phyloP scores from a whole-genome alignment of 2,888 invertebrate species.

The Oxyteleia sp. region DNA sequence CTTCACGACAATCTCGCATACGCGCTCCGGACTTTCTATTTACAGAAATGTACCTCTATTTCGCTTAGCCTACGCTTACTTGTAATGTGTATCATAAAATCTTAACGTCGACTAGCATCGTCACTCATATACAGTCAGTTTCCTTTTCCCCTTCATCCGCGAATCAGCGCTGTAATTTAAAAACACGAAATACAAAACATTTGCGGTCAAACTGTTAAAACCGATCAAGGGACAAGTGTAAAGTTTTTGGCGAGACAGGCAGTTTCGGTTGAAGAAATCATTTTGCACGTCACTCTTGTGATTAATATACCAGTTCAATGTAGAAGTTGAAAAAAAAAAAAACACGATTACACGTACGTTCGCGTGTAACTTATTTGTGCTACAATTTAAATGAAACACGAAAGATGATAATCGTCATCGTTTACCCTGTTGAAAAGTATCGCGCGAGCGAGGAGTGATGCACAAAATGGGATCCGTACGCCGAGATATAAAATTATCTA shows the following conservation, averaged over 20 bases:
- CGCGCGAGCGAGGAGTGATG: slow-evolving; percentile 13
- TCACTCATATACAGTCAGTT: slow-evolving; percentile 78
- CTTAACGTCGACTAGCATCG: slow-evolving; percentile 83
- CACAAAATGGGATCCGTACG: slow-evolving; percentile 29
- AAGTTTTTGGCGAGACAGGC: slow-evolving; percentile 56
- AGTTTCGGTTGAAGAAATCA: slow-evolving; percentile 39
- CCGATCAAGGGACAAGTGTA: slow-evolving; percentile 14
- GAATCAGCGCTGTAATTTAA: slow-evolving; percentile 15
- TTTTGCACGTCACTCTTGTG: slow-evolving; percentile 17
- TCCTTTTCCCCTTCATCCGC: slow-evolving; percentile 25
- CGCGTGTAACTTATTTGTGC: slow-evolving; percentile 16
- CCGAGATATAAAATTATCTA: slow-evolving; percentile 47
- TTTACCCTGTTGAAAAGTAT: slow-evolving; percentile 16
- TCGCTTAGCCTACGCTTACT: slow-evolving; percentile 67
- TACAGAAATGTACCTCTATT: slow-evolving; percentile 70
- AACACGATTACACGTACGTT: background rate
- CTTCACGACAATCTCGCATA: no score
- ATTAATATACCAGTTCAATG: slow-evolving; percentile 26
- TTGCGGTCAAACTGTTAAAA: slow-evolving; percentile 35
- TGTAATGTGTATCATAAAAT: slow-evolving; percentile 67
- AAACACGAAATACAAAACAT: slow-evolving; percentile 15
- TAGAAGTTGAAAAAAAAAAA: slow-evolving; percentile 4
- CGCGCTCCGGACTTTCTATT: no score
- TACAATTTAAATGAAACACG: background rate
- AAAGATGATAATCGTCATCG: background rate